Evolutionary conservation across 2,888 invertebrate genomes (phyloP), one percentile per base, ranked within the genome.

Genomic region (Drosophila phalerata): DNA sequence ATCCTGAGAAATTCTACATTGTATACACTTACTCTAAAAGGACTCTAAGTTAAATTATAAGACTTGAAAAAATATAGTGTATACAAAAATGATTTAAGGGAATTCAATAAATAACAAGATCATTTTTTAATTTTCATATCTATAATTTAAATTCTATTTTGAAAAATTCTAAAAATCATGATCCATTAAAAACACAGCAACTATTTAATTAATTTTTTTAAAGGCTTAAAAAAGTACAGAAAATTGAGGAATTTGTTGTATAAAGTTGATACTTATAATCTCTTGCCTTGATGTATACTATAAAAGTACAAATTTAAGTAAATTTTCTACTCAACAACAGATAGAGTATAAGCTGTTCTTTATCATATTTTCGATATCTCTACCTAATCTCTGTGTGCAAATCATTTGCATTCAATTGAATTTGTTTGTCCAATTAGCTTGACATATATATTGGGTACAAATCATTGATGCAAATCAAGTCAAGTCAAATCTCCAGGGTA

Each of bases 341-440:
- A 34, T n/a, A 67, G 73, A 43, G 61, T 55, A 68, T 42, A 2
- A 51, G 22, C 5, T 13, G 9, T 55, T 30, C 42, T 30, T 13
- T 15, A 10, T 10, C 3, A 15, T 9, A 30, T n/a, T 3, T n/a
- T 3, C 1, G 11, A 25, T 4, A 11, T 3, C 15, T 9, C n/a
- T 13, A 5, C 8, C 45, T 63, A 69, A 83, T 87, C 85, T 47
- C 19, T 83, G 82, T 87, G 52, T 87, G 76, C 87, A 84, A 83
- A 83, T 83, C 87, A 81, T 75, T 86, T 78, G 66, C 68, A 76
- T 58, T 85, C 70, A 61, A 87, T 87, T 79, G 68, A 73, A 62
- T 65, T 67, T 53, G 57, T 71, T 81, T 63, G 52, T 52, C 73
- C 69, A 74, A 86, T 85, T 81, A 86, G 69, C 42, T 34, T 53